These are phyloP conservation scores for Anoplophora glabripennis DNA, from an alignment of 1,140 invertebrate genomes.

Conservation along the genomic window DNA sequence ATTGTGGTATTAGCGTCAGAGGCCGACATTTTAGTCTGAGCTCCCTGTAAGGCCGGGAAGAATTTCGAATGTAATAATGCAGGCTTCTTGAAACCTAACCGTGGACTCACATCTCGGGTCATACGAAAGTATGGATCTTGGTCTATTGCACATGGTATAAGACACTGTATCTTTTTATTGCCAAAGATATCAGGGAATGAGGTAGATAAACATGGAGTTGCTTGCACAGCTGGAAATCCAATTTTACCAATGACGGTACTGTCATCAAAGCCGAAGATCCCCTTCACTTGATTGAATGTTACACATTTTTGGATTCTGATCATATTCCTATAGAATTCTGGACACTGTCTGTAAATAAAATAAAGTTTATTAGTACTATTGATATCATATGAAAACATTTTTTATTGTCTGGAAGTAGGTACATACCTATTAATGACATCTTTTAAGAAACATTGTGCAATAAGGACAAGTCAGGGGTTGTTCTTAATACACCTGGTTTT, in stretches of 20 bases:
- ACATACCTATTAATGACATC: no score
- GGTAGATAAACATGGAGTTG: constrained; percentile 89
- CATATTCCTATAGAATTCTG: constrained; percentile 91
- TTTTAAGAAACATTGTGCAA: no score
- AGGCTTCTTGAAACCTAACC: constrained; percentile 89
- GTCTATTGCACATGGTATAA: constrained; percentile 99
- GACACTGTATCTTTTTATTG: constrained; percentile 78
- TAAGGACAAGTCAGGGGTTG: no score
- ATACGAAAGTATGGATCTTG: constrained; percentile 99
- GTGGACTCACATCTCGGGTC: constrained; percentile 94
- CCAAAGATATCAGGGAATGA: constrained; percentile 96
- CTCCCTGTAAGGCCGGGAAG: constrained; percentile 94
- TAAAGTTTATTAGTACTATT: no score
- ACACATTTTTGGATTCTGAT: constrained; percentile 88
- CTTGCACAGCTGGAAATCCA: constrained; percentile 93
- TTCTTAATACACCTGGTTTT: no score
- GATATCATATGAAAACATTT: no score
- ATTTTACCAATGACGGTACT: constrained; percentile 97
- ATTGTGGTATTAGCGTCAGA: constrained; percentile 93
- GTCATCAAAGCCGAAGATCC: constrained; percentile 97
- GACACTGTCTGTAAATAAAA: constrained; percentile 64
- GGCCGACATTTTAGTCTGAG: constrained; percentile 97
- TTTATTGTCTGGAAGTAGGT: no score
- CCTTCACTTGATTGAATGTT: constrained; percentile 93
- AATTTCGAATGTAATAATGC: constrained; percentile 91